Evolutionary conservation across 1,140 invertebrate species (phyloP), one percentile per base, ranked within the genome.

Genomic region (Lepidotrigona ventralis): DNA sequence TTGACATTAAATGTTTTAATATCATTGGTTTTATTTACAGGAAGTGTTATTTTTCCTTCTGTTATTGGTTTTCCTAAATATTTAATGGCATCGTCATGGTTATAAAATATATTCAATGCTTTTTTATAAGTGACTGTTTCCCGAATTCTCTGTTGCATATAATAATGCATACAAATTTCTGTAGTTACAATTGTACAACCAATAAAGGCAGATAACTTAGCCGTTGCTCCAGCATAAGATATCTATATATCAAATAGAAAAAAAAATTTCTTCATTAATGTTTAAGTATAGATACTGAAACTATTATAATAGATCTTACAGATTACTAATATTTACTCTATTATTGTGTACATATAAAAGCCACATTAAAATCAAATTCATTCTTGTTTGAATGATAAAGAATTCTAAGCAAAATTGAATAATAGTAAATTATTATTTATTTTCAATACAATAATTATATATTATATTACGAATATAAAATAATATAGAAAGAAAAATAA

Each of bases 31-130:
- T 4, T 60, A 15, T n/a, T 51, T n/a, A 21, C 77, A 12, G 70
- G 60, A 23, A 83, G n/a, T 12, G 70, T 58, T 26, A 93, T 63
- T 15, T 53, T 26, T 54, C 85, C 80, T 33, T 83, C 54, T 70
- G 14, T 70, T 76, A 91, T 90, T 29, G 92, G 91, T 79, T 90
- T 81, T 58, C 91, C 91, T 51, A 93, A 78, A 56, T 87, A 71
- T 29, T 89, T 56, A 46, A 88, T 60, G 12, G 86, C 83, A 29
- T 89, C 83, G 3, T 85, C 19, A 75, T 92, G 81, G 26, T 21
- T 70, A 15, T 23, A 29, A 51, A 92, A 33, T 26, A 78, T 66
- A 56, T 84, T 33, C 17, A 92, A 66, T 1, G 86, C 88, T 56
- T 86, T 63, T 51, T 86, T 81, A 53, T 91, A 90, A 53, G 75